These are phyloP conservation scores for Xerus inauris DNA, from an alignment of 2,113 vertebrate genomes.

Conservation along the genomic window DNA sequence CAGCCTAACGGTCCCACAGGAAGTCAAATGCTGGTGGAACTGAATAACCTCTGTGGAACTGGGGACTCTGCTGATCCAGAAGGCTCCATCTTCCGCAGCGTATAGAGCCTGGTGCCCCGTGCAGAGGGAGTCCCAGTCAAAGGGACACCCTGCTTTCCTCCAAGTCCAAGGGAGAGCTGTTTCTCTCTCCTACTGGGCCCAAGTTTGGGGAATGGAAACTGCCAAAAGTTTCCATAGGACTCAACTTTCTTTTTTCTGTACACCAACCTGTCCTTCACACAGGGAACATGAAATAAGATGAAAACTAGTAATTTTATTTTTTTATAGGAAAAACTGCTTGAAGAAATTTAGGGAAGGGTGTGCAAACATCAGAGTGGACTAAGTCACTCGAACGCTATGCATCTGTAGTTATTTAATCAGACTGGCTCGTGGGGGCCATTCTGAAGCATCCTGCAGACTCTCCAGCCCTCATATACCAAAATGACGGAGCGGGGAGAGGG, in stretches of 20 bases:
- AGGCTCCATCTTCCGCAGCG: too few species aligned
- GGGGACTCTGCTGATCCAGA: accelerated
- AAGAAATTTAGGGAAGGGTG: not conserved
- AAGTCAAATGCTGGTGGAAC: not conserved
- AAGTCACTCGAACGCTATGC: too few species aligned
- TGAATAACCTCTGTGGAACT: accelerated
- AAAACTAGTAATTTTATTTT: not conserved
- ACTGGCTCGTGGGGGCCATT: not conserved
- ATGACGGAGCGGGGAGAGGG: not conserved
- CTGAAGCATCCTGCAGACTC: not conserved
- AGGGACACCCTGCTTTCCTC: not conserved
- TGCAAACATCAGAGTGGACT: too few species aligned
- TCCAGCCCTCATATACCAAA: not conserved
- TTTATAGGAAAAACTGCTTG: not conserved
- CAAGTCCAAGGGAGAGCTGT: not conserved
- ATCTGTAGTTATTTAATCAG: not conserved
- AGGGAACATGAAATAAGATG: not conserved
- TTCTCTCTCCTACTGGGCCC: too few species aligned
- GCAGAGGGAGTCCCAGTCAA: not conserved
- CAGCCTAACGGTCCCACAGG: not conserved
- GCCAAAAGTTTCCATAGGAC: not conserved
- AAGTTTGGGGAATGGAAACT: not conserved
- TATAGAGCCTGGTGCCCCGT: not conserved
- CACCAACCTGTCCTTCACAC: not conserved
- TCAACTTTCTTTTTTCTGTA: not conserved